Percentiles rank a stretch among this genome's conserved stretches.
phyloP scores from a whole-genome alignment of 1,140 invertebrate genomes.

The Rhagoletis zephyria region DNA sequence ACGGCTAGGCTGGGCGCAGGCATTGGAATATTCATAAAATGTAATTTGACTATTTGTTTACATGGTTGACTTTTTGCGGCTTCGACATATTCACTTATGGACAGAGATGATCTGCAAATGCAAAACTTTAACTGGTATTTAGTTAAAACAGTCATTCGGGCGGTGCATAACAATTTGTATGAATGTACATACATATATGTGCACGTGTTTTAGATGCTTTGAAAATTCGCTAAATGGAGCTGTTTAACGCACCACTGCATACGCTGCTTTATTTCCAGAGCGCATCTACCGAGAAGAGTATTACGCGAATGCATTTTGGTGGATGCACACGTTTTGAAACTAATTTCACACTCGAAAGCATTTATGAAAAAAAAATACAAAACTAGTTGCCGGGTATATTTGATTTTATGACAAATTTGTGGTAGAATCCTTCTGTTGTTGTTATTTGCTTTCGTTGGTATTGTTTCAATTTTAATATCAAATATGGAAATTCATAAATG shows the following conservation, averaged over 20 bases:
- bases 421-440: neutral
- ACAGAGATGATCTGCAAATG: too few relatives aligned
- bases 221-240: slow-evolving; percentile 7
- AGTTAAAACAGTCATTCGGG: too few relatives aligned
- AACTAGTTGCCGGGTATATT: neutral
- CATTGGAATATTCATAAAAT: too few relatives aligned
- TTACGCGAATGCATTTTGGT: neutral
- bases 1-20: too few relatives aligned
- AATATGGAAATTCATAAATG: neutral
- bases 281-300: neutral
- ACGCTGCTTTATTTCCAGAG: neutral
- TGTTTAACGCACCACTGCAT: neutral
- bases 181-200: neutral
- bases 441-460: neutral
- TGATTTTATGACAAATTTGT: slow-evolving; percentile 15
- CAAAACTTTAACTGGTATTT: too few relatives aligned
- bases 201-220: neutral
- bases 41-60: too few relatives aligned
- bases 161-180: too few relatives aligned
- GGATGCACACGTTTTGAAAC: slow-evolving; percentile 16
- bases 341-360: slow-evolving; percentile 36
- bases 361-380: neutral
- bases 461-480: slow-evolving; percentile 4
- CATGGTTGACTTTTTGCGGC: too few relatives aligned
- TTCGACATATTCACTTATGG: neutral